Base-by-base conservation (phyloP, 2,888 invertebrate genomes). In the Andrena haemorrhoa region DNA sequence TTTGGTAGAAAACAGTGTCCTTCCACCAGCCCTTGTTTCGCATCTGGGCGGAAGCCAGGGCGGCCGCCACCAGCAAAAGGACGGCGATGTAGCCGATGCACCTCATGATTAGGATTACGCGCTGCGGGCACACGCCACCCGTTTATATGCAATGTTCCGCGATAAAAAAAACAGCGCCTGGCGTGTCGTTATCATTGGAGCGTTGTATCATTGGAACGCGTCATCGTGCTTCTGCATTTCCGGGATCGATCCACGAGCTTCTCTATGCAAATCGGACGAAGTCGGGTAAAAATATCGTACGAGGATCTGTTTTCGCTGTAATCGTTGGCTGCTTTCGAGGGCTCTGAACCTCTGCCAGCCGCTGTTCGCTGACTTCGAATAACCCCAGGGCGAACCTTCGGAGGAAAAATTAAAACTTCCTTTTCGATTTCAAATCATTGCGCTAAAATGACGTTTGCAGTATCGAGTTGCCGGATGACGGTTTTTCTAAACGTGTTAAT, bases 1-100 rank as follows among this genome's bases (percentile, higher is more conserved):
- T 88, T 83, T 93, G 93, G 79, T 93, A 93, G 69, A 93, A 92
- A 0, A 92, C 85, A 2, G 90, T 88, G 33, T 91, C 87, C n/a
- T 83, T 88, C 92, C 92, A 93, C 93, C 93, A 93, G 79, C 91
- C 92, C 65, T 81, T 81, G 56, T 93, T 82, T 8, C 74, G 71
- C 6, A 93, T 92, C 72, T 89, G 85, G 20, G 88, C 88, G 26
- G 83, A 61, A 2, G 83, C 79, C 6, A 76, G 7, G 1, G 53
- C n/a, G 26, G 29, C 61, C 20, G 85, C 60, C 60, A 85, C 66
- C 33, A 92, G 16, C 10, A 91, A 73, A n/a, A 90, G 68, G 16
- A 75, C n/a, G n/a, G 60, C 60, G 6, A 72, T 20, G 23, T 60
- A n/a, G 0, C 16, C 29, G 60, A 56, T 7, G 64, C 75, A 81